These are phyloP conservation scores for Leptosomus discolor DNA, from an alignment of 2,113 vertebrate genomes.

Conservation along the genomic window DNA sequence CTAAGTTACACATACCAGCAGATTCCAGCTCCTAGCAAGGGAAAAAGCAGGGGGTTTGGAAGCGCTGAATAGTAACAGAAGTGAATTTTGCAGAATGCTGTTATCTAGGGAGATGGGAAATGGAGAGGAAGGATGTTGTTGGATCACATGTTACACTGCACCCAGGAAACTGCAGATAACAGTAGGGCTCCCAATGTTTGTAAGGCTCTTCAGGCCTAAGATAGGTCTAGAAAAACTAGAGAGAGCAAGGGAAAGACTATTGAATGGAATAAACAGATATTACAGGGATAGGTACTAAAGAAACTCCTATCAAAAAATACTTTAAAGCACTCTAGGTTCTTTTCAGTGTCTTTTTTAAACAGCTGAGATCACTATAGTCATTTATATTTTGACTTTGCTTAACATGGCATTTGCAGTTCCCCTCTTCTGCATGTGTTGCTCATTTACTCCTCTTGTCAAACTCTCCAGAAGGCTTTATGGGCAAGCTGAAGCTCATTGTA, in stretches of 20 bases:
- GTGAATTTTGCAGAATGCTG: neutral
- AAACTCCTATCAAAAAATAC: neutral
- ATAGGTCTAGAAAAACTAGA: neutral
- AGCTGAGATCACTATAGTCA: neutral
- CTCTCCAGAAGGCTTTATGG: neutral
- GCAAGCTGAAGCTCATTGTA: neutral
- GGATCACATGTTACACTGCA: neutral
- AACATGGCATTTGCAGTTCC: neutral
- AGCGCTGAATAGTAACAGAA: neutral
- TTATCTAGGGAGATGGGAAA: slow-evolving; percentile 1
- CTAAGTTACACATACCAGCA: neutral
- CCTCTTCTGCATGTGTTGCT: neutral
- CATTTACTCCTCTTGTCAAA: neutral
- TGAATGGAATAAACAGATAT: neutral
- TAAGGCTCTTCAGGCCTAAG: neutral
- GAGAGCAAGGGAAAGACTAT: neutral
- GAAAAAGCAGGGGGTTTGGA: neutral
- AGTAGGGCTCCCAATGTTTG: neutral
- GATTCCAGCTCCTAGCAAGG: neutral
- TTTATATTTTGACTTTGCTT: neutral
- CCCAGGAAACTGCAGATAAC: neutral
- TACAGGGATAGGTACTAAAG: neutral
- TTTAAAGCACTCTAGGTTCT: neutral
- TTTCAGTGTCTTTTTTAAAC: neutral
- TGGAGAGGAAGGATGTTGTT: neutral